Evolutionary conservation across 2,888 invertebrate genomes (phyloP).

Genomic region (Polyommatus icarus): DNA sequence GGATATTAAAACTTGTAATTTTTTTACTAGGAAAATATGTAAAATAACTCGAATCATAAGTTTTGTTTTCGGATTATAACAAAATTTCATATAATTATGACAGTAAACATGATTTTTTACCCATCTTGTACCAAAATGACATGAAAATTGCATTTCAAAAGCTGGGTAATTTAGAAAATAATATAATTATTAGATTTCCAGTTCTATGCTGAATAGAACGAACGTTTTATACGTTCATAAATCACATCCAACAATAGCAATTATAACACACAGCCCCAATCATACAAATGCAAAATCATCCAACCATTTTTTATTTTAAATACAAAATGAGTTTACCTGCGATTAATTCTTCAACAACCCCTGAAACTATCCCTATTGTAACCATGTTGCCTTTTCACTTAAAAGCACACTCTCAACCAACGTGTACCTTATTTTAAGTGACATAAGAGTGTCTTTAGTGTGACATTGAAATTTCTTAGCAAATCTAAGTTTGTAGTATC

Average conservation of each 20-base stretch:
- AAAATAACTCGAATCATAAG: no score
- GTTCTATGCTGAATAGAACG: background rate
- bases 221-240: constrained; percentile 30
- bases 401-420: background rate
- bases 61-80: no score
- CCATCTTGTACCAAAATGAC: background rate
- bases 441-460: background rate
- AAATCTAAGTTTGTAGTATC: constrained; percentile 42
- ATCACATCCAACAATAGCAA: constrained; percentile 33
- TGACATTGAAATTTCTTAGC: background rate
- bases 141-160: no score
- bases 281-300: constrained; percentile 57
- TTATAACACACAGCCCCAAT: constrained; percentile 42
- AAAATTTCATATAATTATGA: no score
- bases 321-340: constrained; percentile 71
- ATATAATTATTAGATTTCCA: background rate
- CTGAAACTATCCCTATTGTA: constrained; percentile 62
- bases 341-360: constrained; percentile 74
- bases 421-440: constrained; percentile 7
- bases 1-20: no score
- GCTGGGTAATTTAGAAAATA: background rate
- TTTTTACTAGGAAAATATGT: no score
- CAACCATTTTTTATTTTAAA: constrained; percentile 53
- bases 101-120: no score
- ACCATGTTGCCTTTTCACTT: constrained; percentile 41